phyloP scores from a whole-genome alignment of 2,113 vertebrate species.

The Psilopsiagon aymara region DNA sequence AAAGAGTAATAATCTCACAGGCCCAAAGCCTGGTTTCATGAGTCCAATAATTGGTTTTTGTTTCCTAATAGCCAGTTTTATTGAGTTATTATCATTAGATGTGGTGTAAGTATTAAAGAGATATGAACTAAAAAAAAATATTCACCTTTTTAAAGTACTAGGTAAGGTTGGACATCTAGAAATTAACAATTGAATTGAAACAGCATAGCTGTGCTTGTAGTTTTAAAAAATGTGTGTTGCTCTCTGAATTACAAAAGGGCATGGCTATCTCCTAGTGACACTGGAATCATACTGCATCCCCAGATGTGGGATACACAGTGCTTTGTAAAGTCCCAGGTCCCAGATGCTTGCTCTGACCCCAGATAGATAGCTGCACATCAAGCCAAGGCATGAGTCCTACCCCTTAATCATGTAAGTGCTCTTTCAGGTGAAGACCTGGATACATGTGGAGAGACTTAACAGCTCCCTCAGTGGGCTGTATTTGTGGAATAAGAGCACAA shows the following conservation, averaged over 20 bases:
- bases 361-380: rapidly evolving
- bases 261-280: neutral
- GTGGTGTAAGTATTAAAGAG: neutral
- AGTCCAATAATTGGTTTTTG: neutral
- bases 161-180: neutral
- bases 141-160: neutral
- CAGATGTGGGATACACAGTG: neutral
- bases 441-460: rapidly evolving
- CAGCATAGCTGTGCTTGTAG: neutral
- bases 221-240: neutral
- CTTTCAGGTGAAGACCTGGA: neutral
- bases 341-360: neutral
- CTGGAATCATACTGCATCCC: neutral
- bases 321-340: neutral
- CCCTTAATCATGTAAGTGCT: neutral
- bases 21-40: neutral
- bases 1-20: neutral
- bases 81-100: neutral
- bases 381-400: neutral
- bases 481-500: neutral
- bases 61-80: neutral
- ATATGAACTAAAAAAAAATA: neutral
- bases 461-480: neutral
- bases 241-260: neutral
- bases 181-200: neutral